Conservation (phyloP, 2,113 vertebrate genomes). For the Choloepus hoffmanni region DNA sequence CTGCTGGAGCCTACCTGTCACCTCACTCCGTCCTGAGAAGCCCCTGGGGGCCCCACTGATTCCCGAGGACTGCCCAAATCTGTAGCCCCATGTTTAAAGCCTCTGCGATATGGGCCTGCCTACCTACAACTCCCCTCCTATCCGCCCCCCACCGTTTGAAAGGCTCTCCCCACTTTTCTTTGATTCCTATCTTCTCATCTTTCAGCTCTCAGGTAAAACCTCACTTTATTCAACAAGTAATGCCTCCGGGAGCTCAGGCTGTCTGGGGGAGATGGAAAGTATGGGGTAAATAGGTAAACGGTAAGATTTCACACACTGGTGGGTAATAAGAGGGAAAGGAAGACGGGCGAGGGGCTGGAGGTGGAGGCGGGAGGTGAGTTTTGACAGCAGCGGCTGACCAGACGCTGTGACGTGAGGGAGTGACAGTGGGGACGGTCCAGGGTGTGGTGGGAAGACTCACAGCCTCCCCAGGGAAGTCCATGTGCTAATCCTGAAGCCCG, state of each 20-base stretch:
- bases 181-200: not conserved
- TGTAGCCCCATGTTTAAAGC: not conserved
- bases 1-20: no score
- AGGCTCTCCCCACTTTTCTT: not conserved
- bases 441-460: not conserved
- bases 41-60: no score
- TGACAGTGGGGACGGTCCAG: not conserved
- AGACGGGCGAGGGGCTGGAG: not conserved
- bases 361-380: not conserved
- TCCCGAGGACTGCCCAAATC: not conserved
- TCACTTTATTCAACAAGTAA: not conserved
- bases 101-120: not conserved
- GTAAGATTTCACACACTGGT: not conserved
- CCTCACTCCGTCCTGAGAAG: no score
- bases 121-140: not conserved
- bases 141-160: not conserved
- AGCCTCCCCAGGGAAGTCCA: not conserved
- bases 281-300: rapidly evolving
- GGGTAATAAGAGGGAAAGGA: not conserved
- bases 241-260: not conserved
- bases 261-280: not conserved
- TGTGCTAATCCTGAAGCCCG: not conserved
- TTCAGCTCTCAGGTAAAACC: not conserved
- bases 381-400: not conserved
- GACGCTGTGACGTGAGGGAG: not conserved